Evolutionary conservation across 2,888 invertebrate species (phyloP).

Genomic region (Drosophila flavopinicola): DNA sequence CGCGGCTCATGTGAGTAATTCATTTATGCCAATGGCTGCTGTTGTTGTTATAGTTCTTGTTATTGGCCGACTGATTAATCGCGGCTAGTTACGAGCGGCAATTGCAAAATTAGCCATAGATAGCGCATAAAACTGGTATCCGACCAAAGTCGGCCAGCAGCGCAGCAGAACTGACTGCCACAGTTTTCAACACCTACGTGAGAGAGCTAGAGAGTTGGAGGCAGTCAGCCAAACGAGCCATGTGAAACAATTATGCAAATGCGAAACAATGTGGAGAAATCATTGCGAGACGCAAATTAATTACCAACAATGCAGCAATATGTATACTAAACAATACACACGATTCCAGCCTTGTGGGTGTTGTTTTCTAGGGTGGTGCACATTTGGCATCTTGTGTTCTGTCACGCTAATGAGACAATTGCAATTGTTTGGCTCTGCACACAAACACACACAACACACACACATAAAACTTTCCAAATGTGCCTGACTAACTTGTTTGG

Average conservation of each 20-base stretch:
- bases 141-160: constrained; percentile 37
- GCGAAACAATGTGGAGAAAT: constrained; percentile 72
- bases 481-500: constrained; percentile 42
- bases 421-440: constrained; percentile 68
- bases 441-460: constrained; percentile 1
- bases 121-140: constrained; percentile 41
- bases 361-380: neutral
- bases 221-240: constrained; percentile 42
- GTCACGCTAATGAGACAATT: constrained; percentile 79
- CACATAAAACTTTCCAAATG: constrained; percentile 57
- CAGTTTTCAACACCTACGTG: constrained; percentile 72
- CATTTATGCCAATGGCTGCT: constrained; percentile 59
- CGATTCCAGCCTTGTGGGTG: neutral
- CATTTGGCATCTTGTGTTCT: constrained; percentile 38
- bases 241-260: constrained; percentile 77
- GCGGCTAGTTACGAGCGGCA: constrained; percentile 70
- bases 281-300: constrained; percentile 75
- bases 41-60: constrained; percentile 31
- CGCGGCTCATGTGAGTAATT: constrained; percentile 59
- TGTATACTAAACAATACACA: constrained; percentile 48
- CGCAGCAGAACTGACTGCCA: constrained; percentile 25
- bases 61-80: constrained; percentile 63
- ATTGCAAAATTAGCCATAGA: constrained; percentile 73
- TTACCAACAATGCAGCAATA: constrained; percentile 68
- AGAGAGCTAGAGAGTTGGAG: too few relatives aligned